Evolutionary conservation across 1,140 invertebrate species (phyloP).

Genomic region (Phenacoccus solenopsis): DNA sequence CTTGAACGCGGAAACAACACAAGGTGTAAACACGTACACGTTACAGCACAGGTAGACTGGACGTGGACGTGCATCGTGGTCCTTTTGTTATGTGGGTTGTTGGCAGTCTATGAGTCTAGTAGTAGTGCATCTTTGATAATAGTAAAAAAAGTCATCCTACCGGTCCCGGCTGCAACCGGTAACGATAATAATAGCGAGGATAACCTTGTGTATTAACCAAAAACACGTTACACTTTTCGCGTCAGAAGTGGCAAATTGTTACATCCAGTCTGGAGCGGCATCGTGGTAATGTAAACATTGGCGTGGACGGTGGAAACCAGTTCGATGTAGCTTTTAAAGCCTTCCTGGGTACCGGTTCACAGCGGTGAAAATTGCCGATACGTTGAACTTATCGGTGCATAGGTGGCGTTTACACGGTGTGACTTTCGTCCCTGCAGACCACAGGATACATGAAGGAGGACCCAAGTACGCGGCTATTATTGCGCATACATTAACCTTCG

Average conservation of each 20-base stretch:
- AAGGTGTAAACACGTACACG: too few species aligned
- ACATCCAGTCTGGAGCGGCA: neutral
- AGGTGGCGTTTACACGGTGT: neutral
- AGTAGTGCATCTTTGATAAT: too few species aligned
- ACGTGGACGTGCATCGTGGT: too few species aligned
- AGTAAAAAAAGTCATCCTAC: neutral
- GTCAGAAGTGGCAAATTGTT: neutral
- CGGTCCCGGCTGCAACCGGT: neutral
- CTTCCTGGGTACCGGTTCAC: too few species aligned
- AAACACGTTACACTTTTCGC: neutral
- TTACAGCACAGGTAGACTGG: neutral
- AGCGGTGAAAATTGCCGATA: neutral
- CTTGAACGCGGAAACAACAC: neutral
- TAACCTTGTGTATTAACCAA: neutral
- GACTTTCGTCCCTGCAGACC: neutral
- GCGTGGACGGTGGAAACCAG: neutral
- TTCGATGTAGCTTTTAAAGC: too few species aligned
- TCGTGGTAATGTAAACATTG: neutral
- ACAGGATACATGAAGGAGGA: neutral
- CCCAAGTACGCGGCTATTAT: neutral
- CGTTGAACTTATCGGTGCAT: neutral
- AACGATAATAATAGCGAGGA: neutral
- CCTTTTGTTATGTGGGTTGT: neutral
- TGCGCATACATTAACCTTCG: slow-evolving; percentile 1
- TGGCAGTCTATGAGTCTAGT: neutral